Percentiles rank a stretch among this genome's conserved stretches.
These are phyloP conservation scores for Neocrepidodera transversa DNA, from an alignment of 2,888 invertebrate genomes.

Conservation along the genomic window DNA sequence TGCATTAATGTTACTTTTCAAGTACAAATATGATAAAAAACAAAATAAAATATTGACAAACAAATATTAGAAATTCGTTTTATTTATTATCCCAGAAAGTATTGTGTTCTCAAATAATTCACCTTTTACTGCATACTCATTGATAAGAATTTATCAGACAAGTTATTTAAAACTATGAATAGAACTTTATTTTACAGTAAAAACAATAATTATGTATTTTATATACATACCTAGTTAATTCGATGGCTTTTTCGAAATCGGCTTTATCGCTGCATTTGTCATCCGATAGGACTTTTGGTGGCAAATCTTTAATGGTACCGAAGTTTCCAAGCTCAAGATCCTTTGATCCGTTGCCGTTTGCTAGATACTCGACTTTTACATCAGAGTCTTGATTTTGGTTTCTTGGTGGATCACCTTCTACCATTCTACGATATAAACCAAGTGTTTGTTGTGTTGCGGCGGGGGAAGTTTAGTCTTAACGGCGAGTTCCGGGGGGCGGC, in stretches of 20 bases:
- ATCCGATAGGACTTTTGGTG: constrained; percentile 62
- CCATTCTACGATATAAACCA: constrained; percentile 75
- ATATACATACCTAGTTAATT: constrained; percentile 68
- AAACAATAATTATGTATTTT: too few species aligned
- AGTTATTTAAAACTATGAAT: too few species aligned
- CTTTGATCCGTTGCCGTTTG: constrained; percentile 80
- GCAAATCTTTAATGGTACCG: constrained; percentile 44
- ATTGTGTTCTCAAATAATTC: too few species aligned
- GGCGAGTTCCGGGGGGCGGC: constrained; percentile 49
- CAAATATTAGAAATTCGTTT: too few species aligned
- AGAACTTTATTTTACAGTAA: too few species aligned
- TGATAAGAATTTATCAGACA: too few species aligned
- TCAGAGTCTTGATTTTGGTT: constrained; percentile 79
- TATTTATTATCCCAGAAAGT: too few species aligned
- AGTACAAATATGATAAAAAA: too few species aligned
- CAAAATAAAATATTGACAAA: too few species aligned
- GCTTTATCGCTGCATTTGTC: constrained; percentile 72
- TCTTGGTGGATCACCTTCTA: constrained; percentile 85
- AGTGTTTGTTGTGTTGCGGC: constrained; percentile 43
- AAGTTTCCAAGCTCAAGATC: constrained; percentile 60
- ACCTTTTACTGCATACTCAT: too few species aligned
- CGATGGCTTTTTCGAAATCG: constrained; percentile 88
- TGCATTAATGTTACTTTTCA: too few species aligned
- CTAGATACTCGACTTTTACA: constrained; percentile 84
- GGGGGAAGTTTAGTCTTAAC: constrained; percentile 36